Evolutionary conservation across 1,140 invertebrate species (phyloP), one percentile per base, ranked within the genome.

Genomic region (Drosophila seguyi): DNA sequence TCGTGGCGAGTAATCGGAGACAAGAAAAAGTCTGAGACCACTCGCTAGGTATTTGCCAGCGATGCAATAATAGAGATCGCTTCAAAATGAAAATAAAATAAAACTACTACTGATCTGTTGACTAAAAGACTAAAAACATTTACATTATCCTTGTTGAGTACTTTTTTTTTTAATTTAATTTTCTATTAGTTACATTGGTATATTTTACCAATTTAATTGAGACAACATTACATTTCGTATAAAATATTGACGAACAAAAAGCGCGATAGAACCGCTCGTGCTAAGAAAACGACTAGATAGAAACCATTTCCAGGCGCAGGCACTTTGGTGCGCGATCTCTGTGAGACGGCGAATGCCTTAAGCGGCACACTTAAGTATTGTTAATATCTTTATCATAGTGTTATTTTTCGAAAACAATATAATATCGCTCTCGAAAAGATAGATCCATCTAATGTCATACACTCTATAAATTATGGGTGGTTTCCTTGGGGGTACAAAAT

Each of bases 191-290:
- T 22, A 22, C 22, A n/a, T 20, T 20, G n/a, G 11, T 22, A 22
- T 44, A n/a, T 20, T 20, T 10, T 42, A 42, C 4, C 11, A 42
- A 42, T 20, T 4, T 41, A 13, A 0, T 36, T 36, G 4, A 0
- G 34, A 36, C 34, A 7, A 36, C 13, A 13, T 36, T 5, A 11
- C 10, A 20, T 18, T 18, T 42, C 5, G 6, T 42, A 22, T 44
- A 44, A 13, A 22, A 13, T 13, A 14, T 22, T 22, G 5, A 11
- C 11, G 20, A 44, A 44, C 13, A 22, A 45, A 45, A 8, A 45
- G 20, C 44, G 44, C 44, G 20, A 45, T 16, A 45, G 44, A 45
- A 45, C 44, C 20, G 44, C 20, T 45, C 13, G 20, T 45, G 44
- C 13, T 1, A 45, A 45, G 44, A 45, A 45, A 25, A 16, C 44